A percentile compares a stretch with the other conserved stretches of the same genome.
Evolutionary conservation across 2,888 invertebrate species (phyloP).

Genomic region (Hemicrepidius hirtus): DNA sequence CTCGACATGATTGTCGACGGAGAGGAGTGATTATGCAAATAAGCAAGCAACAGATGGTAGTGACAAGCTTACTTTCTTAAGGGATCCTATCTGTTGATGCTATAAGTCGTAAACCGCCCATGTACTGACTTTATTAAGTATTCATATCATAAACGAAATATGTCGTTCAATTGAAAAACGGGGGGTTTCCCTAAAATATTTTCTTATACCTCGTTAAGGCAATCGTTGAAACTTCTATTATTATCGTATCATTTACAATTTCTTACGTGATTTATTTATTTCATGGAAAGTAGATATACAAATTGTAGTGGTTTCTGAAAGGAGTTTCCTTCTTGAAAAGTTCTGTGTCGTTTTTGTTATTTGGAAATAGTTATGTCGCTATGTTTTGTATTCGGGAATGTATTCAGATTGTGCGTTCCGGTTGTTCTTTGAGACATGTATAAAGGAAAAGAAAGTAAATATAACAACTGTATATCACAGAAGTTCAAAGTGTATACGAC

Average conservation of each 20-base stretch:
- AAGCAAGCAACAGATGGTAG: constrained; percentile 51
- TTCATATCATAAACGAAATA: constrained; percentile 32
- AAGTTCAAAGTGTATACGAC: constrained; percentile 55
- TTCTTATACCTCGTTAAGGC: not conserved
- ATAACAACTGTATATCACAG: constrained; percentile 42
- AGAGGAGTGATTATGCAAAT: constrained; percentile 52
- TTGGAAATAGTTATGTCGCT: constrained; percentile 20
- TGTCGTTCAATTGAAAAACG: not conserved
- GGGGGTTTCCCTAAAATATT: not conserved
- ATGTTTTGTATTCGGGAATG: not conserved
- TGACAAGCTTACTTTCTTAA: constrained; percentile 48
- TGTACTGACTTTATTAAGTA: constrained; percentile 35
- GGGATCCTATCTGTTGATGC: constrained; percentile 39
- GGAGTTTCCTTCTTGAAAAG: no score
- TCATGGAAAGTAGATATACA: not conserved
- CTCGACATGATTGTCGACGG: constrained; percentile 46
- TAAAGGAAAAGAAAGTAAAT: constrained; percentile 37
- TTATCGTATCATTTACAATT: no score
- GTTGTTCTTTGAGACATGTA: constrained; percentile 33
- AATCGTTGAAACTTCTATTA: no score
- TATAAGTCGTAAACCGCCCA: constrained; percentile 33
- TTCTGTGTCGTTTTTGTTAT: not conserved
- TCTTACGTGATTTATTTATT: not conserved
- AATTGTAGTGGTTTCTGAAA: not conserved
- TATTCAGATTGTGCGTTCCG: constrained; percentile 38